These are phyloP conservation scores for Philereme vetulata DNA, from an alignment of 2,888 invertebrate species.

Conservation along the genomic window DNA sequence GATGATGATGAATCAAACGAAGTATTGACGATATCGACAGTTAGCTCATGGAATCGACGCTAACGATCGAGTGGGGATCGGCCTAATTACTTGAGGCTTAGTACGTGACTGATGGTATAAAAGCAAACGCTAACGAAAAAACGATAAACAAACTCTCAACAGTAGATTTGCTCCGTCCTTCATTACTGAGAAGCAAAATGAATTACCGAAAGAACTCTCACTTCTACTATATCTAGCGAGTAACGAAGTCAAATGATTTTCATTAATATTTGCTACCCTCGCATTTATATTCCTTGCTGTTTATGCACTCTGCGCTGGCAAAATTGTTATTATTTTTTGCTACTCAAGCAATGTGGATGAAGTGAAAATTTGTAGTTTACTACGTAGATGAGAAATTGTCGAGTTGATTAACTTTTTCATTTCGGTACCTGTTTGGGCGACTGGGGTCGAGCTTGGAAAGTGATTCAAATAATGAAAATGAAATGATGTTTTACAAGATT, in stretches of 20 bases:
- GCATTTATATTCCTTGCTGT: constrained; percentile 18
- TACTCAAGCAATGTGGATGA: background rate
- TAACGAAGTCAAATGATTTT: constrained; percentile 28
- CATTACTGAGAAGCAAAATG: constrained; percentile 23
- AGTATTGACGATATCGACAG: too few relatives aligned
- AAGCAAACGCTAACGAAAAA: too few relatives aligned
- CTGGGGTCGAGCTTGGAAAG: background rate
- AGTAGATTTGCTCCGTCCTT: constrained; percentile 22
- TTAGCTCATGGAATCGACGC: too few relatives aligned
- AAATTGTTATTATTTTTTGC: constrained; percentile 11
- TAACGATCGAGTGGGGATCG: too few relatives aligned
- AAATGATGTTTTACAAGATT: background rate
- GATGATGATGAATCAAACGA: too few relatives aligned
- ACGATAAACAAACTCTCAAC: background rate
- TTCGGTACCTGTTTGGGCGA: constrained; percentile 1
- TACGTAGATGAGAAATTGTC: constrained; percentile 1
- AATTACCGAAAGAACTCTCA: constrained; percentile 16
- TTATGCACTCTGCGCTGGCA: constrained; percentile 14
- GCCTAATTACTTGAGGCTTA: too few relatives aligned
- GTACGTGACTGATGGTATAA: too few relatives aligned
- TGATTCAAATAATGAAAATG: constrained; percentile 1
- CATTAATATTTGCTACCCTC: constrained; percentile 18
- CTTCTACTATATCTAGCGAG: constrained; percentile 17
- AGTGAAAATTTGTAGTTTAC: constrained; percentile 7
- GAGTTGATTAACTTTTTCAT: constrained; percentile 15